Evolutionary conservation across 2,113 vertebrate genomes (phyloP).

Genomic region (Egretta garzetta): DNA sequence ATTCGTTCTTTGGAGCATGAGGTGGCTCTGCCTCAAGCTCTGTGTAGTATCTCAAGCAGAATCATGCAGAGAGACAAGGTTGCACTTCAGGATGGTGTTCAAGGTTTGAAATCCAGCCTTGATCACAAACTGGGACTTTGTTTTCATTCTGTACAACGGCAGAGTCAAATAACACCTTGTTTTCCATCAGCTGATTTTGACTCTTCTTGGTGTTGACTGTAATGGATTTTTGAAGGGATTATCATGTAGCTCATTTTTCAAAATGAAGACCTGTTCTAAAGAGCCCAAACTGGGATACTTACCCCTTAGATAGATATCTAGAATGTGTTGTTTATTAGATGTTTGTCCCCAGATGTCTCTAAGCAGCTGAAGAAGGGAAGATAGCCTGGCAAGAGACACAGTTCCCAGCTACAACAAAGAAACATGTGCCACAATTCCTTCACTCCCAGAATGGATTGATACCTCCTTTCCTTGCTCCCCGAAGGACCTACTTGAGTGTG

Average conservation of each 20-base stretch:
- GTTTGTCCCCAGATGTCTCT: not conserved
- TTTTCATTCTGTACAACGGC: not conserved
- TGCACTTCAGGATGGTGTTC: not conserved
- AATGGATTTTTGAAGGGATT: not conserved
- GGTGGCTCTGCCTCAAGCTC: not conserved
- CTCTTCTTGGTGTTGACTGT: not conserved
- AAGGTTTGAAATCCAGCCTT: not conserved
- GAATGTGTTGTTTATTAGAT: not conserved
- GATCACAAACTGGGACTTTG: not conserved
- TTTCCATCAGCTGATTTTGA: not conserved
- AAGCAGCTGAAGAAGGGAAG: not conserved
- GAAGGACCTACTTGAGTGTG: not conserved
- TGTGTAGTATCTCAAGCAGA: not conserved
- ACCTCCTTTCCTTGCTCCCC: not conserved
- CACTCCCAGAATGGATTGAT: not conserved
- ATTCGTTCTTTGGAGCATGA: not conserved
- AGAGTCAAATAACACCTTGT: not conserved
- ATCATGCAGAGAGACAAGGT: not conserved
- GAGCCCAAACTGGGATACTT: not conserved
- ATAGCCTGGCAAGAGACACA: not conserved
- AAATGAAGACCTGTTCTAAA: not conserved
- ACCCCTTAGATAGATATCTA: not conserved
- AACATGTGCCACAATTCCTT: not conserved
- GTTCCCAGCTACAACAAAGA: not conserved
- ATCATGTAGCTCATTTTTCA: not conserved